A percentile compares a stretch with the other conserved stretches of the same genome.
phyloP scores from a whole-genome alignment of 2,797 vertebrate genomes.

The Meriones psammophilus region DNA sequence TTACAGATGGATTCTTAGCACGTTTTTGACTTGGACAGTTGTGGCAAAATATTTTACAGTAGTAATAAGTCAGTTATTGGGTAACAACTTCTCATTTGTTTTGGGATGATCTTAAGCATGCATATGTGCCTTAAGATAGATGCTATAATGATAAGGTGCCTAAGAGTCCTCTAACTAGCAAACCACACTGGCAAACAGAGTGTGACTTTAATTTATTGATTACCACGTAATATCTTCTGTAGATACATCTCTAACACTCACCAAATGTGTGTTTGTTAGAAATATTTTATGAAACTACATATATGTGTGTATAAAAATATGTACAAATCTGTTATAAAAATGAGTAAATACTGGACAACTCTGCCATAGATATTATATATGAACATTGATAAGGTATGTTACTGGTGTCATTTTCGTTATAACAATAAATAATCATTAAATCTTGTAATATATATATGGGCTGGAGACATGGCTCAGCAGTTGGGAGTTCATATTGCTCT shows the following conservation, averaged over 20 bases:
- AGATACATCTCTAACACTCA: not conserved
- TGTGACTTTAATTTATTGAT: not conserved
- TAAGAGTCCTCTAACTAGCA: not conserved
- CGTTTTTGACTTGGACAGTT: slow-evolving; percentile 35
- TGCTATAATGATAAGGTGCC: not conserved
- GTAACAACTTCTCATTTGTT: not conserved
- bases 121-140: not conserved
- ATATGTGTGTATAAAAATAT: too few species aligned
- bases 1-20: slow-evolving; percentile 37
- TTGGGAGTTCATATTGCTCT: not conserved
- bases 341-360: not conserved
- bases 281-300: not conserved
- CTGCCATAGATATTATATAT: not conserved
- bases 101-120: not conserved
- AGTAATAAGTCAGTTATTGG: not conserved
- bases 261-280: not conserved
- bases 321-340: not conserved
- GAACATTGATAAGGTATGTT: not conserved
- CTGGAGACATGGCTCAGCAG: not conserved
- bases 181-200: not conserved
- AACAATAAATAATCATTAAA: not conserved
- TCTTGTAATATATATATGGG: not conserved
- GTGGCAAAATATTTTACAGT: slow-evolving; percentile 46
- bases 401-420: slow-evolving; percentile 1
- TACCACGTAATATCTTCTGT: not conserved